phyloP scores from a whole-genome alignment of 2,888 invertebrate genomes.

The Pinctada fucata region DNA sequence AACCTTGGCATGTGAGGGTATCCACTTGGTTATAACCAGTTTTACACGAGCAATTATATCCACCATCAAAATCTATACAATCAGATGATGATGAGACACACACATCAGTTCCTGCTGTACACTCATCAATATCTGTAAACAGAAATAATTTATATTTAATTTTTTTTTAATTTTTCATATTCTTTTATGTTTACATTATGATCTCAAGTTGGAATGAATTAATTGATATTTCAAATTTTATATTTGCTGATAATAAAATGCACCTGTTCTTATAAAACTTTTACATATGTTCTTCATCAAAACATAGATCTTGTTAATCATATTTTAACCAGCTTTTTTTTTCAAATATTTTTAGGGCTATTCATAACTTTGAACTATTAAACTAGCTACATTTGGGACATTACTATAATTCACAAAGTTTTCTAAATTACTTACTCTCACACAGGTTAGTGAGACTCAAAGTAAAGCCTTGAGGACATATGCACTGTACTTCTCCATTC shows the following conservation, averaged over 20 bases:
- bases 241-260: no score
- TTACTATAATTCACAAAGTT: no score
- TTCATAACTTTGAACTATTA: no score
- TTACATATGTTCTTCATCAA: no score
- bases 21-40: conserved; percentile 43
- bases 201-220: no score
- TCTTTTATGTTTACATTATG: no score
- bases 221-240: no score
- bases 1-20: conserved; percentile 44
- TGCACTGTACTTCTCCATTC: conserved; percentile 43
- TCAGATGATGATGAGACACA: conserved; percentile 43
- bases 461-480: conserved; percentile 47
- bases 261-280: no score
- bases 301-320: no score
- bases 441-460: conserved; percentile 41
- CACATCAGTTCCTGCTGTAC: conserved; percentile 39
- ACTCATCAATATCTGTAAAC: conserved; percentile 54
- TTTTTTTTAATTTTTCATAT: background rate
- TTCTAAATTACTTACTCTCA: conserved; percentile 39
- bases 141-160: background rate
- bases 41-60: conserved; percentile 52
- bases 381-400: no score
- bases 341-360: no score
- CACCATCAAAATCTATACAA: conserved; percentile 50
- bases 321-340: no score